phyloP scores from a whole-genome alignment of 2,888 invertebrate genomes.

The Romanomermis culicivorax region DNA sequence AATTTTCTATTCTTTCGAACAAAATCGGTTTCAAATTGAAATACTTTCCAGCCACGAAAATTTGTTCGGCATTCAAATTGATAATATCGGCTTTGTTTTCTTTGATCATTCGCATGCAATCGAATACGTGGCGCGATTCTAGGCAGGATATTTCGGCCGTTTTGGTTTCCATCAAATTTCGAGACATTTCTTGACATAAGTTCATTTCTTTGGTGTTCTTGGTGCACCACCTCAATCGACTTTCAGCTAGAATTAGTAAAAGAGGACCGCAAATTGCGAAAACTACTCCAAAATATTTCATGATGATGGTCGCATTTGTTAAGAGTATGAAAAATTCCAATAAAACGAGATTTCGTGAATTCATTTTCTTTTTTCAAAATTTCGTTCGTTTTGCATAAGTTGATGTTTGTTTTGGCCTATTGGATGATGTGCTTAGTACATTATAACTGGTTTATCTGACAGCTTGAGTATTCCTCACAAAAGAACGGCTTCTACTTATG shows the following conservation, averaged over 20 bases:
- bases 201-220: background rate
- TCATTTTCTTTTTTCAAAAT: too few relatives aligned
- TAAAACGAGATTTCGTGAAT: too few relatives aligned
- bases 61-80: constrained; percentile 62
- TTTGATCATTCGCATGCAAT: constrained; percentile 54
- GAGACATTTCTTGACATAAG: background rate
- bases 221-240: background rate
- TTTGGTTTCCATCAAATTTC: background rate
- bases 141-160: background rate
- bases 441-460: too few relatives aligned
- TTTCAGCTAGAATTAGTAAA: background rate
- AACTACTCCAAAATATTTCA: too few relatives aligned
- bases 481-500: too few relatives aligned
- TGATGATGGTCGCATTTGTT: too few relatives aligned
- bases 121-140: constrained; percentile 31
- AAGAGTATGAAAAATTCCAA: too few relatives aligned
- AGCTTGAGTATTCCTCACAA: too few relatives aligned
- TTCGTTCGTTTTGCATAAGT: too few relatives aligned
- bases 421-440: too few relatives aligned
- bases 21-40: constrained; percentile 52
- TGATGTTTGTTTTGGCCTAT: too few relatives aligned
- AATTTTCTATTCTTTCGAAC: constrained; percentile 35
- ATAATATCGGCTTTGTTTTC: constrained; percentile 56
- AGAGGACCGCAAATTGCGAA: background rate
- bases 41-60: constrained; percentile 56